Base-by-base conservation (phyloP, 2,888 invertebrate genomes). In the Leuctra nigra region DNA sequence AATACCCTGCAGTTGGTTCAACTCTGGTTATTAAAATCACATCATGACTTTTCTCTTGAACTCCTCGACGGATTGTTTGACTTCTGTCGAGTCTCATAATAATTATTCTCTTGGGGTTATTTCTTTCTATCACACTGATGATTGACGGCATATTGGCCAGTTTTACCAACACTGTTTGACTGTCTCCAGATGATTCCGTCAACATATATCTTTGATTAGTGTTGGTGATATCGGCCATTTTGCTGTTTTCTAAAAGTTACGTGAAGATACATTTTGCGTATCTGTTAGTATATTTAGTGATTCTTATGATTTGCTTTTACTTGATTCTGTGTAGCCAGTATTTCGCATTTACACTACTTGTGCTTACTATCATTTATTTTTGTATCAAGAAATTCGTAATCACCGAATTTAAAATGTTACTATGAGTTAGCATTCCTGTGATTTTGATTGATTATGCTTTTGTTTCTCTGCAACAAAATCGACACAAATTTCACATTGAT, bases 181-280 rank as follows among this genome's bases (percentile, higher is more conserved):
- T 7, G 16, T n/a, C 48, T 23, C 29, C 16, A 13, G 33, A 33
- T 50, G 50, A 20, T 50, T 18, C 9, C 18, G 50, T 50, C 35
- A 33, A 33, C 47, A 16, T 47, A 24, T 25, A 33, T 33, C 44
- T n/a, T 29, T 33, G 50, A 50, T 50, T 50, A 20, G 50, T 50
- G 48, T 56, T 56, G 56, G 52, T 52, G 56, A 33, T 29, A 56
- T 56, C 39, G 56, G 56, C 56, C 56, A 52, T 50, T 39, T 52
- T 20, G 1, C 52, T 41, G 52, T 41, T n/a, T n/a, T 50, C n/a
- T 39, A 48, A 18, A 41, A 18, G 4, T 44, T 29, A 29, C 7
- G 11, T 29, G n/a, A n/a, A n/a, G n/a, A n/a, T n/a, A n/a, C n/a
- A n/a, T n/a, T n/a, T n/a, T n/a, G n/a, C n/a, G n/a, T n/a, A n/a